Base-by-base conservation (phyloP, 2,888 invertebrate genomes). In the Capitulum mitella region DNA sequence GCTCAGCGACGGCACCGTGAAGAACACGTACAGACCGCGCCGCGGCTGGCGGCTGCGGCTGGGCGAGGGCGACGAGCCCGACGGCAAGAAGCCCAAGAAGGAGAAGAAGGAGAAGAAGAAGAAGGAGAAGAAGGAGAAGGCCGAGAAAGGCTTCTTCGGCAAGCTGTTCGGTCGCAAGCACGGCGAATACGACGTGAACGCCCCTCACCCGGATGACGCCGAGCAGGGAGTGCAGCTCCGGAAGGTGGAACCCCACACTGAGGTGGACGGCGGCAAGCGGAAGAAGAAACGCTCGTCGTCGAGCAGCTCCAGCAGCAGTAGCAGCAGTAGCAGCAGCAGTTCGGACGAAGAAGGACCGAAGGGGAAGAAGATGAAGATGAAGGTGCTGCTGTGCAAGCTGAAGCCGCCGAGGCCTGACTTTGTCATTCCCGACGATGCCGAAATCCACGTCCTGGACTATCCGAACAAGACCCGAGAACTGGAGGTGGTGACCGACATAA, bases 31-130 rank as follows among this genome's bases (percentile, higher is more conserved):
- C 32, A n/a, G 76, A 29, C 76, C 76, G 12, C 76, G 48, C 8
- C 76, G 76, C 6, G 76, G 76, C n/a, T 76, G 76, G 76, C 29
- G 76, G 29, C 76, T 76, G 19, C 12, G 48, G 16, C 76, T 76
- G 5, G 48, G 46, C 14, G 76, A 76, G 22, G 48, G 48, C 19
- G 76, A 76, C 26, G 70, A 70, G 26, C 70, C 70, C 12, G 70
- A 70, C 70, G 12, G 70, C 32, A 64, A 64, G 34, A 64, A 64
- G n/a, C 64, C 64, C 32, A 40, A 40, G 26, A 70, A 70, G 22
- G 37, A 37, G 2, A 70, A 70, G 70, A 70, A 70, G n/a, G 37
- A 37, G 26, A 70, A 70, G 40, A 37, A 70, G 70, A 37, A 40
- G 26, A 70, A 70, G 40, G 70, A 70, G 26, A 70, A 70, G 70